phyloP scores from a whole-genome alignment of 2,888 invertebrate genomes.

The Nowickia ferox region DNA sequence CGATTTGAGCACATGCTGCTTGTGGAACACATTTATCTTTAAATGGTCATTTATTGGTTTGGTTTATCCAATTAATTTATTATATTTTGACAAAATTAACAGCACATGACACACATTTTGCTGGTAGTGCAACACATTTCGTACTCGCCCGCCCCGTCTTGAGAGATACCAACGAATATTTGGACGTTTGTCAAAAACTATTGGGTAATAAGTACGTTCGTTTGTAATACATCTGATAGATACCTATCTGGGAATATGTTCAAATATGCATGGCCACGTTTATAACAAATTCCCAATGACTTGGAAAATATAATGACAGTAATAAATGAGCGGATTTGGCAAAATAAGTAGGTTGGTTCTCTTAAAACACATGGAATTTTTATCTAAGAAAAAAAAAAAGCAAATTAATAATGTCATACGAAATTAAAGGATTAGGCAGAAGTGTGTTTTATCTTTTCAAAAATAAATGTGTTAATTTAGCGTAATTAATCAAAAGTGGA shows the following conservation, averaged over 20 bases:
- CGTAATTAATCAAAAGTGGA: constrained; percentile 17
- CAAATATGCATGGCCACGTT: constrained; percentile 53
- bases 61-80: constrained; percentile 71
- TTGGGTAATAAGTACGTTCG: constrained; percentile 52
- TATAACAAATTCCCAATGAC: constrained; percentile 63
- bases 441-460: neutral
- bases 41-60: constrained; percentile 62
- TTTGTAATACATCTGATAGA: neutral
- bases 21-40: neutral
- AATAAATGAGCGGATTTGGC: constrained; percentile 58
- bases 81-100: constrained; percentile 69
- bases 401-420: constrained; percentile 17
- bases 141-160: neutral
- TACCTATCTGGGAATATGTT: constrained; percentile 29
- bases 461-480: constrained; percentile 18
- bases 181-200: constrained; percentile 67
- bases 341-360: constrained; percentile 29
- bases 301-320: constrained; percentile 66
- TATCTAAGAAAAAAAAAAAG: neutral
- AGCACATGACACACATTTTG: constrained; percentile 50
- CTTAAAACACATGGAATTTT: constrained; percentile 5
- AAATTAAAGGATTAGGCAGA: constrained; percentile 23
- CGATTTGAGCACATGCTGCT: neutral
- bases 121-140: constrained; percentile 4
- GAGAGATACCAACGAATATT: constrained; percentile 50